These are phyloP conservation scores for Heteromormyrus szaboi DNA, from an alignment of 2,797 vertebrate genomes.

Conservation along the genomic window DNA sequence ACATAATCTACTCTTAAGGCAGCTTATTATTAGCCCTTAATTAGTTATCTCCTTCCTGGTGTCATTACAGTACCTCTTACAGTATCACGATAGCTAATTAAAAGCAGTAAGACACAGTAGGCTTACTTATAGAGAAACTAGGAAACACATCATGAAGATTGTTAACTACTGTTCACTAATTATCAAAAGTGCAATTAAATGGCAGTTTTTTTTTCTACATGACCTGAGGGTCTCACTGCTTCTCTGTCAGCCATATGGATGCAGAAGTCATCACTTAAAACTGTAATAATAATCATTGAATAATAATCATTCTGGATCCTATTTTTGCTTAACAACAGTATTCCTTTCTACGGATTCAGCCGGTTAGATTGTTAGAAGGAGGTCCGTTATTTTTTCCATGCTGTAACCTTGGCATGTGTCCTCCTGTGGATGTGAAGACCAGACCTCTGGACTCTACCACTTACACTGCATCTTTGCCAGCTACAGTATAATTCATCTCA, in stretches of 20 bases:
- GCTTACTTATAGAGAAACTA: not conserved
- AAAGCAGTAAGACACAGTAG: not conserved
- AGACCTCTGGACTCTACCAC: not conserved
- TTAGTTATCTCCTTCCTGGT: conserved; percentile 56
- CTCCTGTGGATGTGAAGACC: not conserved
- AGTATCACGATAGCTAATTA: conserved; percentile 26
- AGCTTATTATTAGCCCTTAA: conserved; percentile 54
- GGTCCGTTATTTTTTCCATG: not conserved
- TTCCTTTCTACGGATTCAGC: not conserved
- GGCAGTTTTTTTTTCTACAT: not conserved
- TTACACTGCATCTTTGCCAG: not conserved
- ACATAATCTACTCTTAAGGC: conserved; percentile 51
- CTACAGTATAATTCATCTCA: conserved; percentile 15
- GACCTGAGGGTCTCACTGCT: not conserved
- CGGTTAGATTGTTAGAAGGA: not conserved
- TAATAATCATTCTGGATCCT: not conserved
- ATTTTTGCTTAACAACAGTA: not conserved
- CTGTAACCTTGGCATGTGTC: not conserved
- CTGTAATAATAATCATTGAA: not conserved
- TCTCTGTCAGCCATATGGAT: not conserved
- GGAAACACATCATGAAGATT: not conserved
- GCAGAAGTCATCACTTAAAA: not conserved
- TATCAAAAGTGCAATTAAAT: conserved; percentile 4
- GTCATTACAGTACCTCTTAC: conserved; percentile 42
- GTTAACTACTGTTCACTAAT: not conserved